Percentiles rank a stretch among this genome's conserved stretches.
Evolutionary conservation across 2,797 vertebrate genomes (phyloP).

Genomic region (Hybognathus amarus): DNA sequence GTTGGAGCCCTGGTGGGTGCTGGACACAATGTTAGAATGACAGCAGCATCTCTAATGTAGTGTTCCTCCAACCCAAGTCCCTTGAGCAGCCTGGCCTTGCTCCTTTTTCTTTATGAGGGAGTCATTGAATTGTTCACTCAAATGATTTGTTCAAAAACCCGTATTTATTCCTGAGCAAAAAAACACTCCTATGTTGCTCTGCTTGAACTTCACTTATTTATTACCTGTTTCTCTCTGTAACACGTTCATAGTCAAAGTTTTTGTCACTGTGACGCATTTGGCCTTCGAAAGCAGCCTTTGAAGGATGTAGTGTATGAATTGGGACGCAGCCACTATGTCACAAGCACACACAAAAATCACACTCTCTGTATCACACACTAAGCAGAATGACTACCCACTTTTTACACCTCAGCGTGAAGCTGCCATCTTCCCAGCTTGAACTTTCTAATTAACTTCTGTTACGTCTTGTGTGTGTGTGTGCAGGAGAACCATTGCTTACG

Average conservation of each 20-base stretch:
- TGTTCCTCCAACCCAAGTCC: background rate
- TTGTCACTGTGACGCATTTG: background rate
- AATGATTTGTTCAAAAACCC: background rate
- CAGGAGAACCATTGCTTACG: constrained; percentile 97
- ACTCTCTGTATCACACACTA: constrained; percentile 36
- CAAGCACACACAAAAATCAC: constrained; percentile 2
- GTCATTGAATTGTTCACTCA: background rate
- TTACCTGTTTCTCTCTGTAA: background rate
- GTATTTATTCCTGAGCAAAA: background rate
- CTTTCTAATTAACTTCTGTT: constrained; percentile 50
- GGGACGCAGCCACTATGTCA: background rate
- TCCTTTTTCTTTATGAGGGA: background rate
- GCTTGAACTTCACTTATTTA: background rate
- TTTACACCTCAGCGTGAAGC: constrained; percentile 50
- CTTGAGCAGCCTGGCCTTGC: background rate
- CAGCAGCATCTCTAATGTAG: background rate
- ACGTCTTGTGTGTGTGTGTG: constrained; percentile 15
- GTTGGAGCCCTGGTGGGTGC: background rate
- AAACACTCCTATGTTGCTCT: background rate
- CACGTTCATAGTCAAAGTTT: background rate
- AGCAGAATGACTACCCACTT: constrained; percentile 36
- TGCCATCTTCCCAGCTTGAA: constrained; percentile 39
- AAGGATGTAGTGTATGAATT: background rate
- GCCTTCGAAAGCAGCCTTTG: background rate
- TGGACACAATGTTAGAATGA: background rate